phyloP scores from a whole-genome alignment of 2,113 vertebrate genomes.

The Gopherus evgoodei region DNA sequence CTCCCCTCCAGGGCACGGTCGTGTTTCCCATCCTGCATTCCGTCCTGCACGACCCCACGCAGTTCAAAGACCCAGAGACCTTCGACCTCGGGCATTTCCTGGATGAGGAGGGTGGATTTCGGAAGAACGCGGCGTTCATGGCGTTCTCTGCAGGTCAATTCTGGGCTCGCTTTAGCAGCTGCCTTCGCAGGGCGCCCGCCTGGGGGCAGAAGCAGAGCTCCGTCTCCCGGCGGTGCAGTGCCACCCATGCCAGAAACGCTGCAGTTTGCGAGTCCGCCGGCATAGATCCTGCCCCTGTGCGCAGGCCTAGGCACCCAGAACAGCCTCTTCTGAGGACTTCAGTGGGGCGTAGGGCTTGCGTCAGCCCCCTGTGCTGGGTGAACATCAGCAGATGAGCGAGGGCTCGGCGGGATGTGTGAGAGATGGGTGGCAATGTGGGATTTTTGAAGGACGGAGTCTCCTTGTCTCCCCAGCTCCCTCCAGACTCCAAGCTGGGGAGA shows the following conservation, averaged over 20 bases:
- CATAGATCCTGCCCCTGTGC: background rate
- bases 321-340: background rate
- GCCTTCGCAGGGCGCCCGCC: fast-evolving
- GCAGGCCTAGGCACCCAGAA: too few species aligned
- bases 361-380: too few species aligned
- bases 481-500: background rate
- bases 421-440: too few species aligned
- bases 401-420: background rate
- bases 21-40: background rate
- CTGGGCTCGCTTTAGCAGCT: background rate
- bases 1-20: background rate
- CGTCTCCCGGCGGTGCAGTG: background rate
- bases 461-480: background rate
- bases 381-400: background rate
- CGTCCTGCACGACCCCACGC: background rate
- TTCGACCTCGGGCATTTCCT: constrained; percentile 47
- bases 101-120: background rate
- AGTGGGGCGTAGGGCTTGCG: too few species aligned
- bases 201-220: background rate
- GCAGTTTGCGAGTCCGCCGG: background rate
- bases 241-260: background rate
- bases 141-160: constrained; percentile 40
- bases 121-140: background rate
- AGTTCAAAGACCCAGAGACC: background rate
- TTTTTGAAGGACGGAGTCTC: background rate